Conservation (phyloP, 2,113 vertebrate genomes). For the Lutjanus erythropterus region DNA sequence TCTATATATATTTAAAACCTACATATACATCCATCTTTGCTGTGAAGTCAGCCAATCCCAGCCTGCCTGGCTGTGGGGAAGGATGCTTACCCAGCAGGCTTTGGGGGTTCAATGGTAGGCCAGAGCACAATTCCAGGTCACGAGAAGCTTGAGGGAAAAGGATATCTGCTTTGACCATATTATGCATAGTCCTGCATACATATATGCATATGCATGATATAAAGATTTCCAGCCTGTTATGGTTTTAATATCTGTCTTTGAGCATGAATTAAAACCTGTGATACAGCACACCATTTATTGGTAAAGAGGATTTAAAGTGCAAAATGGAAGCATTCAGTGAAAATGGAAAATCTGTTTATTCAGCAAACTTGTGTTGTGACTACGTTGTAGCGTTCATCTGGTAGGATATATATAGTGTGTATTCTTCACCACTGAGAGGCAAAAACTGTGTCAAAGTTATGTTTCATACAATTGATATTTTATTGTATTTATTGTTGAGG, state of each 20-base stretch:
- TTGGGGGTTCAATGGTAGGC: slow-evolving; percentile 70
- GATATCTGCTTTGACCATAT: slow-evolving; percentile 38
- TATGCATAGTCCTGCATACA: slow-evolving; percentile 17
- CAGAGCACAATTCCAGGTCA: slow-evolving; percentile 72
- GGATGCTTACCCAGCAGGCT: slow-evolving; percentile 67
- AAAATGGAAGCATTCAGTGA: neutral
- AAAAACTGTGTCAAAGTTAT: neutral
- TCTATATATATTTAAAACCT: slow-evolving; percentile 24
- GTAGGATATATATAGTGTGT: neutral
- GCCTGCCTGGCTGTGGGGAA: neutral
- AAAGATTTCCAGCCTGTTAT: slow-evolving; percentile 4
- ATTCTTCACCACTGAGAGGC: neutral
- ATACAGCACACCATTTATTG: neutral
- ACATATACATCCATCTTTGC: slow-evolving; percentile 11
- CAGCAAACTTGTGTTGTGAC: neutral
- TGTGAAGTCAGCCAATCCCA: slow-evolving; percentile 39
- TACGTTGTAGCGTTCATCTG: neutral
- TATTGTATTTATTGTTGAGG: neutral
- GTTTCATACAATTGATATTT: neutral
- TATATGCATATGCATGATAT: slow-evolving; percentile 36
- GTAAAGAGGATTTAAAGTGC: slow-evolving; percentile 12
- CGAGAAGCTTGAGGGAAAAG: slow-evolving; percentile 50
- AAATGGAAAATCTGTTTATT: neutral
- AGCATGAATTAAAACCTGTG: slow-evolving; percentile 11
- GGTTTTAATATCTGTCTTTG: slow-evolving; percentile 35